phyloP scores from a whole-genome alignment of 2,888 invertebrate species.

The Chloroclysta siterata region DNA sequence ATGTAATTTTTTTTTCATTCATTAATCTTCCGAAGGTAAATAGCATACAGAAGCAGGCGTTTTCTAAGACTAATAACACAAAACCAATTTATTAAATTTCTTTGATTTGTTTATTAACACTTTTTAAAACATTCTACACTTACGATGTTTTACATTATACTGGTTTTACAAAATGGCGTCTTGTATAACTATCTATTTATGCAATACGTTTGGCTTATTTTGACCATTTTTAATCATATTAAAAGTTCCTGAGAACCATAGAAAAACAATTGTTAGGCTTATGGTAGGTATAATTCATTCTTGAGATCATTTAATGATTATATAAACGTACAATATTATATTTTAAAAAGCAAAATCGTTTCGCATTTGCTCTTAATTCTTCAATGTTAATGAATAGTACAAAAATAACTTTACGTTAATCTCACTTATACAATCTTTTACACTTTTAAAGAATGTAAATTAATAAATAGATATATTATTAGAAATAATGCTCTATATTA shows the following conservation, averaged over 20 bases:
- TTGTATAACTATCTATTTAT: constrained; percentile 57
- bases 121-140: constrained; percentile 74
- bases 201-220: constrained; percentile 58
- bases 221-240: constrained; percentile 42
- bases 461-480: constrained; percentile 41
- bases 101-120: constrained; percentile 77
- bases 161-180: constrained; percentile 74
- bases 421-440: constrained; percentile 70
- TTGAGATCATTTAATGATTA: constrained; percentile 65
- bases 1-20: too few species aligned
- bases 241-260: constrained; percentile 48
- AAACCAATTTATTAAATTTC: constrained; percentile 34
- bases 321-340: constrained; percentile 36
- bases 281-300: constrained; percentile 51
- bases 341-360: constrained; percentile 37
- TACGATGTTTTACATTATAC: constrained; percentile 51
- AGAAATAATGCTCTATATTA: constrained; percentile 29
- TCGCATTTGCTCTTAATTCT: constrained; percentile 24
- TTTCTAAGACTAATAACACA: neutral
- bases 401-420: constrained; percentile 79
- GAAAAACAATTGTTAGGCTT: constrained; percentile 45
- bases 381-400: constrained; percentile 50
- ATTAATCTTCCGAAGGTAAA: too few species aligned
- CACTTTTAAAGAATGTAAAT: constrained; percentile 52
- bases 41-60: too few species aligned